Evolutionary conservation across 2,113 vertebrate genomes (phyloP).

Genomic region (Otus sunia): DNA sequence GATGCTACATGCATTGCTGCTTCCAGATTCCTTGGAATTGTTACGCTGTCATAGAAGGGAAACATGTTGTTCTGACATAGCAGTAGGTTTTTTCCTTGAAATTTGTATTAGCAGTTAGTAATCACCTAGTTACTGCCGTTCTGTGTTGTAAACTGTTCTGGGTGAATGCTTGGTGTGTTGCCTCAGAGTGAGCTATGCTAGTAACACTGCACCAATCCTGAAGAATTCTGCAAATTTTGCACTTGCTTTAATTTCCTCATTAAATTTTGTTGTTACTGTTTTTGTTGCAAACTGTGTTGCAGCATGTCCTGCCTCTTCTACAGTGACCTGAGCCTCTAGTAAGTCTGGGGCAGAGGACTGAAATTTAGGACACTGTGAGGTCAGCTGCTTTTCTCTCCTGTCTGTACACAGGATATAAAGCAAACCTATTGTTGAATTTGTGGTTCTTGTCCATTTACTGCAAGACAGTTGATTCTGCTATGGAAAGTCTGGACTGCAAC

Average conservation of each 20-base stretch:
- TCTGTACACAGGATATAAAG: neutral
- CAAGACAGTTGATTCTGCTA: neutral
- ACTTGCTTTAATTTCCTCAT: neutral
- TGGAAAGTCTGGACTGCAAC: neutral
- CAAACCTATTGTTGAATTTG: neutral
- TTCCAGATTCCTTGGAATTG: neutral
- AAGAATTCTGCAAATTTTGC: neutral
- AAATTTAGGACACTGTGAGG: neutral
- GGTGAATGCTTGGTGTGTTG: neutral
- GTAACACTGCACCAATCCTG: neutral
- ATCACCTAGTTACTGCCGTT: neutral
- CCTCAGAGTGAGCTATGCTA: neutral
- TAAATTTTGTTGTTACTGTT: neutral
- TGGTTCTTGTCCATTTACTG: neutral
- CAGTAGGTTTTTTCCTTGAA: neutral
- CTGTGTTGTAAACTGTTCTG: neutral
- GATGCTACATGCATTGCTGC: neutral
- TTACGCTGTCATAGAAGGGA: neutral
- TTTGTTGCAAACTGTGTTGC: neutral
- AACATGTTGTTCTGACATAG: neutral
- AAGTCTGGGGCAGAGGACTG: neutral
- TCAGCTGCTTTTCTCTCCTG: neutral
- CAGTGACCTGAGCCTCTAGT: neutral
- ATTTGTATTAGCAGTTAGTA: neutral
- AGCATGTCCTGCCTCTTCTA: neutral